A percentile compares a stretch with the other conserved stretches of the same genome.
Conservation (phyloP, 2,888 invertebrate species). For the Chironomus tentans region DNA sequence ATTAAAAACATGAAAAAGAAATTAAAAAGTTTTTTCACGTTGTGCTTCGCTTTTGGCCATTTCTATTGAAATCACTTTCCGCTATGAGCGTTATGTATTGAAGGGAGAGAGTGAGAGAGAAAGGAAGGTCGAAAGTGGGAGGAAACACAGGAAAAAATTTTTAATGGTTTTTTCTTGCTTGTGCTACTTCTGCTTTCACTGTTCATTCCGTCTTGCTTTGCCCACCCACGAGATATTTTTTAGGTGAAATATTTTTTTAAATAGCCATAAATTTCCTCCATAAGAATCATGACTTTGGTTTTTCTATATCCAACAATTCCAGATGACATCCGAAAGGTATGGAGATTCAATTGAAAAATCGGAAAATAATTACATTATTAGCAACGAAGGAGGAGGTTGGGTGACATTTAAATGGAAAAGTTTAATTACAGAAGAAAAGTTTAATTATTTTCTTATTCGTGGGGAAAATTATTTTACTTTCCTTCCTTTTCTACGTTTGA, state of each 20-base stretch:
- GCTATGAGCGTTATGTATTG: neutral
- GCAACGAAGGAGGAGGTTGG: neutral
- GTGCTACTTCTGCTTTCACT: slow-evolving; percentile 2
- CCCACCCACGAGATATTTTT: neutral
- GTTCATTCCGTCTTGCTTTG: neutral
- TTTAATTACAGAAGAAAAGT: slow-evolving; percentile 15
- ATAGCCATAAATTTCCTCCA: slow-evolving; percentile 13
- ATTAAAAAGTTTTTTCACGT: slow-evolving; percentile 24
- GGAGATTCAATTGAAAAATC: slow-evolving; percentile 19
- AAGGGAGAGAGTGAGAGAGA: too few relatives aligned
- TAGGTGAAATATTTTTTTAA: slow-evolving; percentile 21
- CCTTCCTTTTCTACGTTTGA: neutral
- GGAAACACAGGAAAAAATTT: neutral
- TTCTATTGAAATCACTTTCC: slow-evolving; percentile 15
- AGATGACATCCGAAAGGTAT: slow-evolving; percentile 20
- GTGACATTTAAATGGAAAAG: slow-evolving; percentile 15
- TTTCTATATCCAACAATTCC: neutral
- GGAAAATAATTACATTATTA: slow-evolving; percentile 23
- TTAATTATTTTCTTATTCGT: slow-evolving; percentile 7
- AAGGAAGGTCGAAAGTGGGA: neutral
- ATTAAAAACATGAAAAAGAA: slow-evolving; percentile 26
- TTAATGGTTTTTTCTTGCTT: slow-evolving; percentile 23
- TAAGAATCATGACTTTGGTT: neutral
- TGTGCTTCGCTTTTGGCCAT: slow-evolving; percentile 9
- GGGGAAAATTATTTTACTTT: neutral